Percentiles rank a stretch among this genome's conserved stretches.
phyloP scores from a whole-genome alignment of 2,888 invertebrate species.

The Tipula unca region DNA sequence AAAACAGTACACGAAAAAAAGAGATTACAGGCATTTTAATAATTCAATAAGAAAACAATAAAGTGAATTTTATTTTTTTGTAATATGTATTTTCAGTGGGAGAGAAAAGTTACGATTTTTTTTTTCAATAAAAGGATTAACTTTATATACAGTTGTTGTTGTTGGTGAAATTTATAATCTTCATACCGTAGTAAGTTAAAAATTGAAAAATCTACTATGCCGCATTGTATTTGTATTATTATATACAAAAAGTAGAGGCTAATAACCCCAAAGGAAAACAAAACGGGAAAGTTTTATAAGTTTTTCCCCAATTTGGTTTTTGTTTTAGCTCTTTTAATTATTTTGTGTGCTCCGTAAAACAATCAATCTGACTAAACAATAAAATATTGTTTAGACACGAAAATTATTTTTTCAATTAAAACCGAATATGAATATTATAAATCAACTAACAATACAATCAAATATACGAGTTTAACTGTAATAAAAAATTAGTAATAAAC shows the following conservation, averaged over 20 bases:
- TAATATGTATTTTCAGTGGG: background rate
- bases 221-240: background rate
- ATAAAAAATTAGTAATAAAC: background rate
- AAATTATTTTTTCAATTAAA: background rate
- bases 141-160: background rate
- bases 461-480: background rate
- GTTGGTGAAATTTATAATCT: background rate
- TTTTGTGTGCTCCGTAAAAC: background rate
- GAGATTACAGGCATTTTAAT: background rate
- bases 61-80: background rate
- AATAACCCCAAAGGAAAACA: background rate
- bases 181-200: background rate
- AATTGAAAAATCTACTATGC: background rate
- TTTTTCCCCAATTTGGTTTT: background rate
- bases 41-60: conserved; percentile 14
- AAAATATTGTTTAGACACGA: background rate
- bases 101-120: background rate
- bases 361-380: background rate
- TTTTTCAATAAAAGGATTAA: background rate
- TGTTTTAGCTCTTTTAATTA: background rate
- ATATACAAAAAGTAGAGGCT: background rate
- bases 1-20: background rate
- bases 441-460: background rate
- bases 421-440: background rate
- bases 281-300: background rate